Conservation (phyloP, 35 echinoderm and acorn worm genomes). For the Amphiura filiformis region DNA sequence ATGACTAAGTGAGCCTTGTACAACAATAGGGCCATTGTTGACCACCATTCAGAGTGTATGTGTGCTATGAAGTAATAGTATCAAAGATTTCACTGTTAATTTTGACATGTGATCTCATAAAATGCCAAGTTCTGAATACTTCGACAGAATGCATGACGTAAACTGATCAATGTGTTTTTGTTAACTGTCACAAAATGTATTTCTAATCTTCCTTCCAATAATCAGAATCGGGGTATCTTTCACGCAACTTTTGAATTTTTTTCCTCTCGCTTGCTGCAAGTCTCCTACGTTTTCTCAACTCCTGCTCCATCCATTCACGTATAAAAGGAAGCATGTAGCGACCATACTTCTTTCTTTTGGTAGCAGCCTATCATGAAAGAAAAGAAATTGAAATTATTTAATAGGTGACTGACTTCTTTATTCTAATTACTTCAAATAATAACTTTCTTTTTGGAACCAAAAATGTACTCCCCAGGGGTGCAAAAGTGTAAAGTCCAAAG, state of each 20-base stretch:
- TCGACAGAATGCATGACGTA: neutral
- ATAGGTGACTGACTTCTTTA: neutral
- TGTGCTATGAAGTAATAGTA: neutral
- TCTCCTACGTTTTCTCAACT: conserved; percentile 30
- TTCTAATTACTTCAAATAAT: neutral
- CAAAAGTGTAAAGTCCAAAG: neutral
- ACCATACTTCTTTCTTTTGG: conserved; percentile 37
- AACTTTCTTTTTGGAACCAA: neutral
- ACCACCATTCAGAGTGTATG: neutral
- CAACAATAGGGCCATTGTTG: no score
- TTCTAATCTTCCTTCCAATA: conserved; percentile 56
- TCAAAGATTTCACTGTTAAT: neutral
- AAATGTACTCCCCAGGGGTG: neutral
- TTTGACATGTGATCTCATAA: neutral
- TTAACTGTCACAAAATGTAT: neutral
- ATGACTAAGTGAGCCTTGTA: no score
- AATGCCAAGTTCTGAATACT: neutral
- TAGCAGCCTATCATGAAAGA: conserved; percentile 29
- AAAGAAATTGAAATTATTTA: neutral
- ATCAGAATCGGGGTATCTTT: conserved; percentile 72
- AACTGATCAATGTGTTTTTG: neutral
- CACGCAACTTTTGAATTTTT: conserved; percentile 40
- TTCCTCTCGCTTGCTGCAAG: conserved; percentile 26
- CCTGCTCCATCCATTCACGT: conserved; percentile 52
- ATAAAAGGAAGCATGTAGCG: conserved; percentile 41